Evolutionary conservation across 2,113 vertebrate genomes (phyloP), one percentile per base, ranked within the genome.

Genomic region (Nesoenas mayeri): DNA sequence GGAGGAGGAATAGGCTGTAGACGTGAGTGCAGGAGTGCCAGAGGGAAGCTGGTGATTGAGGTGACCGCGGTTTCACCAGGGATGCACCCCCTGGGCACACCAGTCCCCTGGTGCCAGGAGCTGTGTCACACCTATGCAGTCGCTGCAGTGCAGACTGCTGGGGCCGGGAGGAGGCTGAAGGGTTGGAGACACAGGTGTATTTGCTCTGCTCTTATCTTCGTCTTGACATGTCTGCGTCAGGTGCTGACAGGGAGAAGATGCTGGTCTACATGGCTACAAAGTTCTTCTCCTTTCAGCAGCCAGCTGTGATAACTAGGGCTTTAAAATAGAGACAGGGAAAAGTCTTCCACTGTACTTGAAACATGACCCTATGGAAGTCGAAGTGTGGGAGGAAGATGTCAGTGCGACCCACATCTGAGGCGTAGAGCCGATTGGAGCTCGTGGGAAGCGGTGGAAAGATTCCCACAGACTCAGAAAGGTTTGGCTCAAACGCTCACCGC

Each of bases 381-480:
- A 88, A 90, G 82, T 40, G 25, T 25, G n/a, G 56, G 75, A 97
- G 77, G 88, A 95, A 95, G 91, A 92, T 86, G 77, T 94, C 85
- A 72, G 44, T 11, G 19, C 1, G 0, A 20, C 42, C 89, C 92
- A 94, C 89, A 69, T 74, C 70, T 75, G 88, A 3, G 3, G 44
- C 77, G 90, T 71, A 72, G 77, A 58, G 80, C 50, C 0, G 34
- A 72, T 67, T 82, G 6, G 16, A 79, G 79, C 58, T 90, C 36
- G 15, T 74, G 74, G 77, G 93, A 93, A 83, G 67, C 2, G 0
- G 67, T 91, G 73, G 61, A 89, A 90, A 93, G 79, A 90, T 87
- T 96, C 92, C 95, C 95, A 91, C 82, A 89, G 79, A 29, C 80
- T 96, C 93, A 57, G 14, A 86, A 86, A 80, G 80, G 61, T 95